Conservation (phyloP, 1,140 invertebrate genomes). For the Colletes latitarsis region DNA sequence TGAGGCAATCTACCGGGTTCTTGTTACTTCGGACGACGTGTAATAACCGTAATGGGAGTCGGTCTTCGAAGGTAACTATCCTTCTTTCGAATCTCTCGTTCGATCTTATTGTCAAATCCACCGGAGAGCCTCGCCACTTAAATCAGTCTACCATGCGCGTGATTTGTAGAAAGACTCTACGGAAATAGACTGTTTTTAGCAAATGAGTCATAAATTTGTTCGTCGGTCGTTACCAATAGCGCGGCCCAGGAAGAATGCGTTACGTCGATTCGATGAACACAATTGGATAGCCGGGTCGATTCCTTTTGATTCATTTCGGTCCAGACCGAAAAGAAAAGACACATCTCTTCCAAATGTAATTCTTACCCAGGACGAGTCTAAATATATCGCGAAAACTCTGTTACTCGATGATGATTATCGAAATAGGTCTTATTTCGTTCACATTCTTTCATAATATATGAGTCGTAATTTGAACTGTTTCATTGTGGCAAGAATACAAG, state of each 20-base stretch:
- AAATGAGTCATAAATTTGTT: constrained; percentile 43
- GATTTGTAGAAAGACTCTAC: constrained; percentile 57
- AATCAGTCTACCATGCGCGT: constrained; percentile 61
- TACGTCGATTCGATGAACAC: background rate
- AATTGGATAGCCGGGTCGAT: background rate
- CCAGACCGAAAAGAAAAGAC: background rate
- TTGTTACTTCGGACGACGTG: constrained; percentile 75
- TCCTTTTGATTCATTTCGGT: background rate
- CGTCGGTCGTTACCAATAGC: constrained; percentile 10
- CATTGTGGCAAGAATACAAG: too few relatives aligned
- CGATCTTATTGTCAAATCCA: constrained; percentile 70
- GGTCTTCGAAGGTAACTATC: constrained; percentile 65
- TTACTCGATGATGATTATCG: too few relatives aligned
- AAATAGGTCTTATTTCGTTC: too few relatives aligned
- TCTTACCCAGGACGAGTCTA: too few relatives aligned
- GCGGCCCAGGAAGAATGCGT: constrained; percentile 1
- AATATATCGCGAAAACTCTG: too few relatives aligned
- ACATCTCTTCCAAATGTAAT: background rate
- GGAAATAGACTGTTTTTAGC: constrained; percentile 33
- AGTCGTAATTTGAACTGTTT: too few relatives aligned
- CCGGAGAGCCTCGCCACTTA: constrained; percentile 57
- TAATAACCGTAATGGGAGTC: constrained; percentile 75
- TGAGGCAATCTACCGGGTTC: constrained; percentile 76
- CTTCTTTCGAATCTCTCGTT: constrained; percentile 65
- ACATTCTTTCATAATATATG: too few relatives aligned